These are phyloP conservation scores for Rhinolophus ferrumequinum DNA, from an alignment of 2,113 vertebrate genomes.

Conservation along the genomic window DNA sequence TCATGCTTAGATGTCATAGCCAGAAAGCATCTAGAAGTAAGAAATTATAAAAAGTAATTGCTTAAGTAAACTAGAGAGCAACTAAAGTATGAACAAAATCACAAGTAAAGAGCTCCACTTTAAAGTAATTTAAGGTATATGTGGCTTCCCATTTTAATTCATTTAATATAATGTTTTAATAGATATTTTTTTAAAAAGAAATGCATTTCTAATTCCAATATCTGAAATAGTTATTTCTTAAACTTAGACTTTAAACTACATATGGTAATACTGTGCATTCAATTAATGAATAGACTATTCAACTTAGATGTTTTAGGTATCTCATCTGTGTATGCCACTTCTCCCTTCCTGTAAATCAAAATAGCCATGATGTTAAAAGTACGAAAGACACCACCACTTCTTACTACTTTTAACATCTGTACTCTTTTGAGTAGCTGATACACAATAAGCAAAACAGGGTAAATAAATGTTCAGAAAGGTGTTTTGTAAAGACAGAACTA, in stretches of 20 bases:
- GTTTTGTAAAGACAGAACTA: not conserved
- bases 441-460: not conserved
- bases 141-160: not conserved
- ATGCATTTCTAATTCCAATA: not conserved
- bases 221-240: conserved; percentile 48
- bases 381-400: not conserved
- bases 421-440: not conserved
- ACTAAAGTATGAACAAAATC: not conserved
- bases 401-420: not conserved
- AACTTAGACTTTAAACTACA: not conserved
- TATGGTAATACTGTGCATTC: not conserved
- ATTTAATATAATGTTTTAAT: not conserved
- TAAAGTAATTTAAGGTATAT: conserved; percentile 5
- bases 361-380: not conserved
- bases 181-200: not conserved
- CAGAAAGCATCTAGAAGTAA: not conserved
- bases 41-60: conserved; percentile 7
- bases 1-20: not conserved
- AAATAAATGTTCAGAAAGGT: not conserved
- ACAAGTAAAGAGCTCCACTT: not conserved
- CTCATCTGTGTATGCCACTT: not conserved
- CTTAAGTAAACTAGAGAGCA: not conserved
- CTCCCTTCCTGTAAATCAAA: not conserved
- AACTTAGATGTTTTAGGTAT: not conserved
- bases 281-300: not conserved